Base-by-base conservation (phyloP, 1,140 invertebrate species). In the Ectropis grisescens region DNA sequence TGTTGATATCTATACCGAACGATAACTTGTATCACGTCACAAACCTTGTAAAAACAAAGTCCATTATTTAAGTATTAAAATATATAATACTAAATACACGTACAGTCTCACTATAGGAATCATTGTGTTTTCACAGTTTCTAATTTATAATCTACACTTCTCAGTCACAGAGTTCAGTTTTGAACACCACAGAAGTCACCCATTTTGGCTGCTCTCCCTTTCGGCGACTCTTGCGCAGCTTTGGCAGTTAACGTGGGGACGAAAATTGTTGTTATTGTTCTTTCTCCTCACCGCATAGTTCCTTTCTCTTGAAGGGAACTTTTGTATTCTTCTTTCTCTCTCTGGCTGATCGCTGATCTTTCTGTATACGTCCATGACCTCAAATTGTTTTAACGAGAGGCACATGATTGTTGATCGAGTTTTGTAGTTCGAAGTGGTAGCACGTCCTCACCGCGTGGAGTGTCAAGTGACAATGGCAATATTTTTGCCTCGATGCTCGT, bases 271-370 rank as follows among this genome's bases (percentile, higher is more conserved):
- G 31, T 75, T 80, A 33, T 71, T 70, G 32, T 58, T 66, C 33
- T 65, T 79, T 48, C 84, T 84, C 23, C 87, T 72, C 13, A 90
- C 83, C 26, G 88, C 88, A 47, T 85, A 85, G 59, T 90, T 88
- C 45, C 89, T 82, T 49, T 89, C 88, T 15, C 88, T 79, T 13
- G 87, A 89, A 1, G 88, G 88, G 58, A 90, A 90, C 44, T 87
- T 85, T 29, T 88, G 86, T 25, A 86, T 87, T 47, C 88, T 88
- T 51, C 50, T 70, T 82, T 81, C 41, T 43, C 79, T 72, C 16
- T 81, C 76, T 6, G 10, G 10, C 10, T 26, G 4, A n/a, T 10
- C 39, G 13, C 56, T 57, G 6, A 72, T 33, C 6, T 58, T 52
- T 12, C 59, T 54, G 35, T 62, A 74, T 26, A 80, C 56, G 13